phyloP scores from a whole-genome alignment of 2,113 vertebrate species.

The Stercorarius parasiticus region DNA sequence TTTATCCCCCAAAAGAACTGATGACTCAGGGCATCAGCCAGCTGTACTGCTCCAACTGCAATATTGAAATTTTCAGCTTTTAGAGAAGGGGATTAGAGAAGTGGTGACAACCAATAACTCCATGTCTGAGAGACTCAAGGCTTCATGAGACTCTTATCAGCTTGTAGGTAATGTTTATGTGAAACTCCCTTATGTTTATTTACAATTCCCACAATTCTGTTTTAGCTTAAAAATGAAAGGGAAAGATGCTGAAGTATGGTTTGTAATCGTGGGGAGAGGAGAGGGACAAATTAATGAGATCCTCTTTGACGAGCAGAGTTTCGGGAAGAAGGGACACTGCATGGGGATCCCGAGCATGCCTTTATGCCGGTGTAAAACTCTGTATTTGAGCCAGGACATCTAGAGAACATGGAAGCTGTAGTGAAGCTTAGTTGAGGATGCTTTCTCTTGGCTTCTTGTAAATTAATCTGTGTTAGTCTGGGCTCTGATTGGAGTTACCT shows the following conservation, averaged over 20 bases:
- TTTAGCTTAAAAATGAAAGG: neutral
- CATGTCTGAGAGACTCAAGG: neutral
- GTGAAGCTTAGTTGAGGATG: neutral
- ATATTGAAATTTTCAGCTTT: neutral
- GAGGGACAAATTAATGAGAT: neutral
- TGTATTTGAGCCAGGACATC: neutral
- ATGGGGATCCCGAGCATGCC: neutral
- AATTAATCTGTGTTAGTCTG: neutral
- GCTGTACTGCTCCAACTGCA: neutral
- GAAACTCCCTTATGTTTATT: neutral
- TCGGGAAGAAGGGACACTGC: neutral
- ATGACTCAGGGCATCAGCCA: neutral
- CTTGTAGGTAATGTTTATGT: neutral
- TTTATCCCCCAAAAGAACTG: neutral
- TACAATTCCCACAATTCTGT: neutral
- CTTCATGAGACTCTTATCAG: neutral
- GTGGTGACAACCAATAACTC: neutral
- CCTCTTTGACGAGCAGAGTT: neutral
- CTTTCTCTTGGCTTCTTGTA: neutral
- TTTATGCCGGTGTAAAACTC: neutral
- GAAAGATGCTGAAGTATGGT: neutral
- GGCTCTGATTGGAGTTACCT: neutral
- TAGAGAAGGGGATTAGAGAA: neutral
- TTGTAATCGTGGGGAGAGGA: neutral
- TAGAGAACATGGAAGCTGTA: neutral